Base-by-base conservation (phyloP, 2,113 vertebrate genomes). In the Cyprinodon tularosa region DNA sequence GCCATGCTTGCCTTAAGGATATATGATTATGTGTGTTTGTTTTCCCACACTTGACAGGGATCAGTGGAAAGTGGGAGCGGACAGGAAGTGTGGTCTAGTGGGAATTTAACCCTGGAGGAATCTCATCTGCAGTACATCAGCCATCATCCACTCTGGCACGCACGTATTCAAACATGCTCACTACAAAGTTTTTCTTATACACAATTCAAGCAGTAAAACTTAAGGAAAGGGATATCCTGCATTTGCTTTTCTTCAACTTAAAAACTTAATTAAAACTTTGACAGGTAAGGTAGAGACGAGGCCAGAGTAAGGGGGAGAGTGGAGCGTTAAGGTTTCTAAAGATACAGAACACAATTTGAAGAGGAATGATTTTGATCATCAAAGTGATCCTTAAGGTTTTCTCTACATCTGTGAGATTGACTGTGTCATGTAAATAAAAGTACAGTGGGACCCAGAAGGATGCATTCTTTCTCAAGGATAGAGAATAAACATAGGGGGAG, bases 41-140 rank as follows among this genome's bases (percentile, higher is more conserved):
- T 93, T 95, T 95, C 94, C 93, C 94, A 95, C 93, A 94, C 81
- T 91, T 77, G 72, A 82, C 48, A 12, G 77, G 72, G 74, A 73
- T 87, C 77, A 78, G 78, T 72, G 50, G 71, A 81, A 74, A 66
- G 63, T 72, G 62, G 69, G 76, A 91, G 81, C 86, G 67, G 85
- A 93, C 90, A 93, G 93, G 92, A 94, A 93, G 66, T 50, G 77
- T 86, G 73, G 78, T 89, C 87, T 83, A 45, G 86, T 90, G 91
- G 92, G 93, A 94, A 92, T 87, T 81, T 84, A 86, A 86, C 92
- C 82, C 87, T 86, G 50, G 77, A 91, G 90, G 91, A 90, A 93
- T 93, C 90, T 88, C 86, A 91, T 93, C 90, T 90, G 90, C 82
- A 84, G 87, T 92, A 90, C 89, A 85, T 90, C 86, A 90, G 76